phyloP scores from a whole-genome alignment of 2,113 vertebrate genomes.

The Panurus biarmicus region DNA sequence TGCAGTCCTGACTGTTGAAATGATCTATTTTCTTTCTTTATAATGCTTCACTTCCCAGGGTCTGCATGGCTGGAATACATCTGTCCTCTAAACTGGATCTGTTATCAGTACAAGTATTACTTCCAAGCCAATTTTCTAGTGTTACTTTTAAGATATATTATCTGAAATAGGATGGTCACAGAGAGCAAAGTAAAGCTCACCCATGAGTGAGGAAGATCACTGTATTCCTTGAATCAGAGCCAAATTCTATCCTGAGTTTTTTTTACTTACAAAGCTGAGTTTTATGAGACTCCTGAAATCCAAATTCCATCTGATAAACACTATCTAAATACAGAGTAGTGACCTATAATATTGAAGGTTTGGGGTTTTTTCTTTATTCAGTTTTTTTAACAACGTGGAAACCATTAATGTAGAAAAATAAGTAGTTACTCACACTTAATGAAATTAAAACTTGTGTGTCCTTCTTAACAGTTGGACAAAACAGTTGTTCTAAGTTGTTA shows the following conservation, averaged over 20 bases:
- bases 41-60: background rate
- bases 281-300: background rate
- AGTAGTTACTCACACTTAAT: background rate
- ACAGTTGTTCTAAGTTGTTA: background rate
- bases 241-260: background rate
- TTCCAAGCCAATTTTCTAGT: background rate
- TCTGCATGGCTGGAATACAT: background rate
- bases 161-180: background rate
- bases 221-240: background rate
- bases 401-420: background rate
- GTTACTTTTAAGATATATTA: background rate
- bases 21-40: background rate
- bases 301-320: background rate
- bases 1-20: background rate
- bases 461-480: background rate
- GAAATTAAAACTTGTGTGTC: background rate
- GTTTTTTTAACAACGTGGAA: background rate
- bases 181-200: background rate
- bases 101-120: background rate
- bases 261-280: background rate
- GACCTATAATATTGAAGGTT: background rate
- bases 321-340: background rate
- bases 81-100: background rate
- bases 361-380: background rate
- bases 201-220: background rate